Percentiles rank a stretch among this genome's conserved stretches.
Evolutionary conservation across 2,797 vertebrate genomes (phyloP).

Genomic region (Pseudopleuronectes americanus): DNA sequence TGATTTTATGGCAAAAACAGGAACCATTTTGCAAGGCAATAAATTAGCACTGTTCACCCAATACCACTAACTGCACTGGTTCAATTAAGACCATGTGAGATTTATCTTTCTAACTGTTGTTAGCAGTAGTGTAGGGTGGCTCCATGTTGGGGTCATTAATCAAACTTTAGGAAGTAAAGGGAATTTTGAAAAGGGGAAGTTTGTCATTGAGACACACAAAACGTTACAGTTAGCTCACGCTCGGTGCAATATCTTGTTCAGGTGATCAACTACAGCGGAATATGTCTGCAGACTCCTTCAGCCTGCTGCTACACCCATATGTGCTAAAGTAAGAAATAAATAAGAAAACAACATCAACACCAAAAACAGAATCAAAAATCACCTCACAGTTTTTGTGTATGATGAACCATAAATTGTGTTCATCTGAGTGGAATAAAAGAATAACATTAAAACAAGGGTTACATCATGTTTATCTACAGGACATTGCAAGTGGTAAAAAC

Average conservation of each 20-base stretch:
- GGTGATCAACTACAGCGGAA: neutral
- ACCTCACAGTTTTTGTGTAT: no score
- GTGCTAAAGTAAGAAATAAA: neutral
- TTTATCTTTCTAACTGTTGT: neutral
- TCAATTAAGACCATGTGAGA: neutral
- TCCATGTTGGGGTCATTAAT: neutral
- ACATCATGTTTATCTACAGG: no score
- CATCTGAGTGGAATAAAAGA: no score
- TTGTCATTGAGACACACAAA: conserved; percentile 2
- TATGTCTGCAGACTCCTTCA: no score
- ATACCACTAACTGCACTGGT: neutral
- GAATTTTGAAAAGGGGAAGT: conserved; percentile 28
- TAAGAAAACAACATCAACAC: neutral
- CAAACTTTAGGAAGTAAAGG: conserved; percentile 21
- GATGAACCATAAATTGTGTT: no score
- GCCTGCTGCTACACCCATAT: neutral
- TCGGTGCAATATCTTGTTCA: conserved; percentile 14
- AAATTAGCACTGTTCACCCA: neutral
- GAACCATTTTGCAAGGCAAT: neutral
- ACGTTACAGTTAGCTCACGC: neutral
- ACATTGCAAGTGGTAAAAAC: no score
- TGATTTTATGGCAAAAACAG: neutral
- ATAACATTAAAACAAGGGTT: no score
- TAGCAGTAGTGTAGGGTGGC: no score
- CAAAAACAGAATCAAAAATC: neutral